phyloP scores from a whole-genome alignment of 2,888 invertebrate species.

The Caenorhabditis auriculariae region DNA sequence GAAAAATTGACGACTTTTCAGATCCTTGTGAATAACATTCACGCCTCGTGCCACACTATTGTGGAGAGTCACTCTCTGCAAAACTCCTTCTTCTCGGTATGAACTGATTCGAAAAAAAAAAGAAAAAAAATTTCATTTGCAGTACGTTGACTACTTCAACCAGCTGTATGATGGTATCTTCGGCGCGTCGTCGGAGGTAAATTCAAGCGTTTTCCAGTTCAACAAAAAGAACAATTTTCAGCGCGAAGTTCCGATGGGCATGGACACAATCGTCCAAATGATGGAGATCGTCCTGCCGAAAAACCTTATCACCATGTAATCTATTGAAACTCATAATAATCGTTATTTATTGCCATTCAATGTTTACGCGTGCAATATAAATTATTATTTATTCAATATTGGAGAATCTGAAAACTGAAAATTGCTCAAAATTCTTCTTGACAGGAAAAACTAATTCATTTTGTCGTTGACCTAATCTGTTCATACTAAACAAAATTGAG shows the following conservation, averaged over 20 bases:
- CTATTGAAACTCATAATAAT: no score
- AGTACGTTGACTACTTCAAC: constrained; percentile 21
- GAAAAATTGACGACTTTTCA: constrained; percentile 11
- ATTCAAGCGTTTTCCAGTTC: background rate
- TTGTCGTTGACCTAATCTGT: no score
- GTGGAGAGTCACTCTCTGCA: constrained; percentile 44
- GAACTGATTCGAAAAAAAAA: no score
- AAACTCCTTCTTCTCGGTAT: constrained; percentile 38
- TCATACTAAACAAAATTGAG: no score
- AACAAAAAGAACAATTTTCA: constrained; percentile 3
- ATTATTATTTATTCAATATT: no score
- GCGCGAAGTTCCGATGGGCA: constrained; percentile 29
- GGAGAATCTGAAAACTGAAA: no score
- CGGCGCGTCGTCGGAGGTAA: constrained; percentile 5
- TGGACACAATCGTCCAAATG: constrained; percentile 17
- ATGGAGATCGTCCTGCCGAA: constrained; percentile 34
- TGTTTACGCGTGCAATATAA: no score
- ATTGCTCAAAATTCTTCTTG: no score
- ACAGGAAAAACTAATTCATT: no score
- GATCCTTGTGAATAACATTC: constrained; percentile 52
- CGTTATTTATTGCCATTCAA: no score
- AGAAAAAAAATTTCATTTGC: constrained; percentile 2
- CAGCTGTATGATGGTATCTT: constrained; percentile 12
- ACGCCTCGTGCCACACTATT: constrained; percentile 50
- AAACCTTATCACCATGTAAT: no score